Percentiles rank a stretch among this genome's conserved stretches.
phyloP scores from a whole-genome alignment of 2,113 vertebrate genomes.

The Thryonomys swinderianus region DNA sequence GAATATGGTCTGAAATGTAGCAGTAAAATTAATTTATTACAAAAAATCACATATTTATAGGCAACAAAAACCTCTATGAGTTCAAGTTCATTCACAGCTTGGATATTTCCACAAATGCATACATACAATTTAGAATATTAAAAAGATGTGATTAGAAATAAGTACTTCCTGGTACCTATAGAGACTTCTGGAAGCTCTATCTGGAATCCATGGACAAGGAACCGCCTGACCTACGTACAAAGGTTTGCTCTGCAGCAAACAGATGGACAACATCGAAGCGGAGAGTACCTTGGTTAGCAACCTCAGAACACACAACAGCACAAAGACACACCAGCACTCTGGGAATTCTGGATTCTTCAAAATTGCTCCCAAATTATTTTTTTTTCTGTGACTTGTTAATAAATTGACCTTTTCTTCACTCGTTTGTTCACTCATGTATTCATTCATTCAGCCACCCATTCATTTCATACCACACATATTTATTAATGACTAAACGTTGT shows the following conservation, averaged over 20 bases:
- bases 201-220: background rate
- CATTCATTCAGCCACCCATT: background rate
- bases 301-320: background rate
- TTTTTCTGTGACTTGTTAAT: background rate
- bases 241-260: background rate
- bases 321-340: background rate
- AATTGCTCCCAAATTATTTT: background rate
- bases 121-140: background rate
- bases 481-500: background rate
- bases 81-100: no score
- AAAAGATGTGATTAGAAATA: background rate
- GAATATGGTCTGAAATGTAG: no score
- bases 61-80: fast-evolving
- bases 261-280: background rate
- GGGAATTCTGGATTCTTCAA: background rate
- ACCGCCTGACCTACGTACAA: no score
- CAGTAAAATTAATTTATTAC: no score
- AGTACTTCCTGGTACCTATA: background rate
- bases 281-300: background rate
- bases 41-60: background rate
- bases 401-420: background rate
- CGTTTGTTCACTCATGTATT: background rate
- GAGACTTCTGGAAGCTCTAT: background rate
- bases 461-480: background rate
- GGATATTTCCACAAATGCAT: background rate